Evolutionary conservation across 2,113 vertebrate genomes (phyloP).

Genomic region (Apistogramma diplotaenia): DNA sequence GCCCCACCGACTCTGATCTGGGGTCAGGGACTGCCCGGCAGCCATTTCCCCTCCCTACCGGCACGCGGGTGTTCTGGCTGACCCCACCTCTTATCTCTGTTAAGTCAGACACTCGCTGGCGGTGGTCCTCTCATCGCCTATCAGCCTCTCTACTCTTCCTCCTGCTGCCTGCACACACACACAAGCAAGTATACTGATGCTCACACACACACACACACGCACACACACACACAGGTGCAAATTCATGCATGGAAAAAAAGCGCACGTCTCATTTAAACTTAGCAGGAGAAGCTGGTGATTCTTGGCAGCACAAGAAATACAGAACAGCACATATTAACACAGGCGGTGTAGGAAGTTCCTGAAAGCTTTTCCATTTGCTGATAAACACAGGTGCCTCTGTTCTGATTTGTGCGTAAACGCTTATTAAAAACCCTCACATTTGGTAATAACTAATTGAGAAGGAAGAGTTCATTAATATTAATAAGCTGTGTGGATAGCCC

Average conservation of each 20-base stretch:
- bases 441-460: not conserved
- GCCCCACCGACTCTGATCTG: constrained; percentile 48
- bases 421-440: not conserved
- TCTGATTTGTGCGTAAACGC: not conserved
- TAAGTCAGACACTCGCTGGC: constrained; percentile 48
- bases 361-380: constrained; percentile 4
- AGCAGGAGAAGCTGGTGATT: not conserved
- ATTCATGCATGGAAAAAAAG: not conserved
- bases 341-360: not conserved
- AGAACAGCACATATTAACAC: not conserved
- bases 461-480: not conserved
- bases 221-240: not conserved
- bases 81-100: constrained; percentile 63
- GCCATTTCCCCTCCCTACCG: constrained; percentile 46
- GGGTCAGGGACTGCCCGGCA: constrained; percentile 54
- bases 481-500: not conserved
- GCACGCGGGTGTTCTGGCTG: constrained; percentile 41
- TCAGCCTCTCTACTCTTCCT: constrained; percentile 9
- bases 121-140: constrained; percentile 51
- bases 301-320: not conserved
- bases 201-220: not conserved
- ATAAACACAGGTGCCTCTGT: not conserved
- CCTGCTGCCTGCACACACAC: not conserved
- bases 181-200: not conserved
- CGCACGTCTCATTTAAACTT: not conserved